phyloP scores from a whole-genome alignment of 2,888 invertebrate species.

The Nomada ferruginata region DNA sequence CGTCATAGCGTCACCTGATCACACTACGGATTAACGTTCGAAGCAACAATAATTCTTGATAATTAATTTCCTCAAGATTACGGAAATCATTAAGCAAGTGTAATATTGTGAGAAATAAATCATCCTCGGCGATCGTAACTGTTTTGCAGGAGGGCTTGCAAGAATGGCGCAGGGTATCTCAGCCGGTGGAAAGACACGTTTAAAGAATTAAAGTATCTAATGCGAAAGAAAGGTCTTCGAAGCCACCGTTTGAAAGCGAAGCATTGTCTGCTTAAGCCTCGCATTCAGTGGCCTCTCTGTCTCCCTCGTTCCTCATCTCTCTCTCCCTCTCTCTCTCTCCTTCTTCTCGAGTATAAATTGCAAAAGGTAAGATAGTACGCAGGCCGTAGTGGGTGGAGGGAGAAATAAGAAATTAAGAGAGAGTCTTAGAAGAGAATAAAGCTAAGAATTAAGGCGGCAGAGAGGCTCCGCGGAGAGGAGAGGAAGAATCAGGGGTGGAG shows the following conservation, averaged over 20 bases:
- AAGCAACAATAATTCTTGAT: background rate
- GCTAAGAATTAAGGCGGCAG: slow-evolving; percentile 84
- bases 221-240: slow-evolving; percentile 81
- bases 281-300: slow-evolving; percentile 81
- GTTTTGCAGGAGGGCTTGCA: slow-evolving; percentile 45
- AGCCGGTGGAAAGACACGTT: slow-evolving; percentile 75
- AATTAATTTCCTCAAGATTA: background rate
- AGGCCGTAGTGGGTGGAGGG: slow-evolving; percentile 65
- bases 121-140: slow-evolving; percentile 24
- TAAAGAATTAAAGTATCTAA: slow-evolving; percentile 83
- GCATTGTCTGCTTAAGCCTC: slow-evolving; percentile 83
- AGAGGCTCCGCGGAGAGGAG: slow-evolving; percentile 67
- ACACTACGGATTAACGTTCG: no score
- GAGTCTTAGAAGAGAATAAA: slow-evolving; percentile 84
- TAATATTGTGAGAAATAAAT: slow-evolving; percentile 29
- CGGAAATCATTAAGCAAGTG: background rate
- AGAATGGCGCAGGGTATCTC: slow-evolving; percentile 54
- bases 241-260: slow-evolving; percentile 81
- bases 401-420: slow-evolving; percentile 84
- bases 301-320: slow-evolving; percentile 68
- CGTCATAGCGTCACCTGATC: no score
- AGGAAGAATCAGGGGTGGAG: slow-evolving; percentile 38
- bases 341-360: slow-evolving; percentile 81
- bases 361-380: slow-evolving; percentile 75
- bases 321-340: slow-evolving; percentile 59